Evolutionary conservation across 2,113 vertebrate genomes (phyloP), one percentile per base, ranked within the genome.

Genomic region (Vimba vimba): DNA sequence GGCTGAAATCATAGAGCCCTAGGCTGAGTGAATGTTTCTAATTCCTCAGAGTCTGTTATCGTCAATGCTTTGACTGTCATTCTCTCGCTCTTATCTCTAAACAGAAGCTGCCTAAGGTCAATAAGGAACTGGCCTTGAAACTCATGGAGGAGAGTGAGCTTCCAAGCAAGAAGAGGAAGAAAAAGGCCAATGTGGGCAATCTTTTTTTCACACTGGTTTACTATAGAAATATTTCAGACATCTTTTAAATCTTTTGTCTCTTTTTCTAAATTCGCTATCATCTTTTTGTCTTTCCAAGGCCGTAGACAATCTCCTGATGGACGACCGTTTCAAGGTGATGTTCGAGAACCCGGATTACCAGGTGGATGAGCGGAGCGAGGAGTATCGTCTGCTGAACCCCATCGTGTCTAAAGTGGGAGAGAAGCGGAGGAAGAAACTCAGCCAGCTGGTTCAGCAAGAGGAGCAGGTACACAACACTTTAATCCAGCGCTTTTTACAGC

Each of bases 261-360:
- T 69, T 30, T n/a, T 15, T 50, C 69, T 8, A 36, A 15, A 27
- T 12, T 11, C 68, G 21, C n/a, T 9, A 7, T 36, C 4, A 1
- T 68, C 27, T n/a, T 80, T 60, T 21, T 25, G 6, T 30, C 6
- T 77, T 23, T 60, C 10, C 10, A 86, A 99, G 98, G 96, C 91
- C 77, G 90, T 96, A 27, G 95, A 96, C 17, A 99, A 91, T 90
- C 96, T 99, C 88, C 95, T 99, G 82, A 95, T 93, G 8, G 98
- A 99, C 43, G 95, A 98, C 85, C 96, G 98, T 36, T 99, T 99
- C 93, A 98, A 98, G 95, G 94, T 98, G 90, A 99, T 99, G 98
- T 99, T 99, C 87, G 98, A 99, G 91, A 98, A 99, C 90, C 98
- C 97, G 0, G 97, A 99, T 89, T 99, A 96, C 94, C 98, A 99